Percentiles rank a stretch among this genome's conserved stretches.
phyloP scores from a whole-genome alignment of 37 sponge, comb jelly and placozoan genomes.

The Ianthella basta region DNA sequence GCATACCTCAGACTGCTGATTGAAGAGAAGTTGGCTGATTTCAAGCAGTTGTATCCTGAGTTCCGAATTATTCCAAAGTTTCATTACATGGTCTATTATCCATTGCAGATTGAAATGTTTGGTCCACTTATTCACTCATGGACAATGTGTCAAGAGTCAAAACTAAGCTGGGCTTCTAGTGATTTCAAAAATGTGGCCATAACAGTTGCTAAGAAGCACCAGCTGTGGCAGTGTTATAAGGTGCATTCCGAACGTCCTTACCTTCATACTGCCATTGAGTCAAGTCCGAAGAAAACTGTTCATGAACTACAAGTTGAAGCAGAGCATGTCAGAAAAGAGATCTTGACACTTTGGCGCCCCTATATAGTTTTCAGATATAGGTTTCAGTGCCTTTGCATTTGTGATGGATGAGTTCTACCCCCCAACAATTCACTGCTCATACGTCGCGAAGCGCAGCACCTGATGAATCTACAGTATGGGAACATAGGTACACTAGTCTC shows the following conservation, averaged over 20 bases:
- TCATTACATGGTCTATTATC: slow-evolving; percentile 60
- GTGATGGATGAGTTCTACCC: too few species aligned
- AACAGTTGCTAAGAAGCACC: slow-evolving; percentile 45
- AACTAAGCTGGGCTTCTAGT: slow-evolving; percentile 46
- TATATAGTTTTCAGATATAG: too few species aligned
- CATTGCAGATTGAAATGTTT: slow-evolving; percentile 41
- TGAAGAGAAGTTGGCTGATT: slow-evolving; percentile 46
- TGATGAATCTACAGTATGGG: too few species aligned
- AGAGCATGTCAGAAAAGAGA: background rate
- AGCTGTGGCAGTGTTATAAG: slow-evolving; percentile 47
- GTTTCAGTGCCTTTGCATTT: too few species aligned
- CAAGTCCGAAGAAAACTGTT: background rate
- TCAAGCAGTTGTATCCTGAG: slow-evolving; percentile 33
- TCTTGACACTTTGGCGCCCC: background rate
- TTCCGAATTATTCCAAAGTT: slow-evolving; percentile 37
- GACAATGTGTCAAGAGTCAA: slow-evolving; percentile 63
- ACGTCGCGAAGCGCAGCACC: too few species aligned
- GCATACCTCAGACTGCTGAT: slow-evolving; percentile 45
- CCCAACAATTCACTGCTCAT: too few species aligned
- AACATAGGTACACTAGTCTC: too few species aligned
- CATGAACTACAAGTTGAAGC: slow-evolving; percentile 14
- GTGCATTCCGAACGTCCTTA: slow-evolving; percentile 6
- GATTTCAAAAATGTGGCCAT: slow-evolving; percentile 48
- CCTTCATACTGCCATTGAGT: slow-evolving; percentile 23
- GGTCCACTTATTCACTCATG: slow-evolving; percentile 51